Conservation (phyloP, 2,888 invertebrate genomes). For the Nephrotoma appendiculata region DNA sequence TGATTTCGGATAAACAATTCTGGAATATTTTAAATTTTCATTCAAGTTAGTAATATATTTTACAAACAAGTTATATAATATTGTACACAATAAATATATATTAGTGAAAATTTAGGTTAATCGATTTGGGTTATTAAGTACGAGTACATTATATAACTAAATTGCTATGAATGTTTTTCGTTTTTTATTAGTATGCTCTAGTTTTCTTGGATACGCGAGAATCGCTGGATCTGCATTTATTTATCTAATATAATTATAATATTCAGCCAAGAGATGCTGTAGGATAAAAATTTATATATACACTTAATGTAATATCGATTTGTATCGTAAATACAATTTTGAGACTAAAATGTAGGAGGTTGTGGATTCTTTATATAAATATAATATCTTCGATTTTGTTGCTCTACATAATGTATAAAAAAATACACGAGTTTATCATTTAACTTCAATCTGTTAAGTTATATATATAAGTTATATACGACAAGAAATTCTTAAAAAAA, state of each 20-base stretch:
- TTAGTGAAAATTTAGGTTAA: background rate
- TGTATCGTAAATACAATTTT: background rate
- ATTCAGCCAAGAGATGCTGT: background rate
- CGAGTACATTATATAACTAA: background rate
- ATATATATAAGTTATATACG: background rate
- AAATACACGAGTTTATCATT: background rate
- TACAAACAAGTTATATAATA: no score
- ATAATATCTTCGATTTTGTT: background rate
- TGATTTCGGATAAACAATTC: no score
- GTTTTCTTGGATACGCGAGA: background rate
- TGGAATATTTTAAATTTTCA: no score
- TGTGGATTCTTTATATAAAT: background rate
- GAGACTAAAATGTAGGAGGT: background rate
- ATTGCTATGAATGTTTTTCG: background rate
- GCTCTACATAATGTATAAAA: background rate
- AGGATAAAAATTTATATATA: background rate
- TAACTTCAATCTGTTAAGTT: background rate
- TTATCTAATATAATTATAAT: background rate
- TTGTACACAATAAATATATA: background rate
- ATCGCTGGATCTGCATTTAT: background rate
- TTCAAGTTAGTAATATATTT: no score
- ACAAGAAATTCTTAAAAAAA: background rate
- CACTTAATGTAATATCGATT: background rate
- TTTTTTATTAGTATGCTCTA: background rate
- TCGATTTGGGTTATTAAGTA: background rate